A percentile compares a stretch with the other conserved stretches of the same genome.
Conservation (phyloP, 2,113 vertebrate genomes). For the Isurus oxyrinchus region DNA sequence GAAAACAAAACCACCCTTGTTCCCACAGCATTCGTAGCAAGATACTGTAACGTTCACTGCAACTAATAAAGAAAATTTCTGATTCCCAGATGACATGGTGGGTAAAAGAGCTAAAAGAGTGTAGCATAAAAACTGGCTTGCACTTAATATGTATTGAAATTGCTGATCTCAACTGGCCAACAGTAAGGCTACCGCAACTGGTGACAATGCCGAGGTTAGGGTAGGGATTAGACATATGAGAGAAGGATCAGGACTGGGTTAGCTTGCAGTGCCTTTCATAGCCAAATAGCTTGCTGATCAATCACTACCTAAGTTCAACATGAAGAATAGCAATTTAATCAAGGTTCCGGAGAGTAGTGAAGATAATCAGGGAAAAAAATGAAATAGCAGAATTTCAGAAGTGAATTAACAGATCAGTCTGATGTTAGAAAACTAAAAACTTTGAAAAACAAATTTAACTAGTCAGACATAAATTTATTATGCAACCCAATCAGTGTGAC, state of each 20-base stretch:
- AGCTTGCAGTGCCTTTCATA: not conserved
- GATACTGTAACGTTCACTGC: constrained; percentile 41
- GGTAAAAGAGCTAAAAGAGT: not conserved
- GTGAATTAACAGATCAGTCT: not conserved
- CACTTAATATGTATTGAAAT: not conserved
- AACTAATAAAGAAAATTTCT: constrained; percentile 41
- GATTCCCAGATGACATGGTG: constrained; percentile 26
- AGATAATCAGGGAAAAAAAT: not conserved
- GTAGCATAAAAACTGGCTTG: not conserved
- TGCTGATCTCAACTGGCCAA: not conserved
- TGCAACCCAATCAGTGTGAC: not conserved
- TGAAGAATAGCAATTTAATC: not conserved
- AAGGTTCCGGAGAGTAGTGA: not conserved
- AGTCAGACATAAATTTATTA: not conserved
- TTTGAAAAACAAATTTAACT: not conserved
- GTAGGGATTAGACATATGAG: not conserved
- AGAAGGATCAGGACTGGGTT: not conserved
- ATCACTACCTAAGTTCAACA: not conserved
- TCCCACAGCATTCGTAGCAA: constrained; percentile 39
- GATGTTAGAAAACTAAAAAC: not conserved
- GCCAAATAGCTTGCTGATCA: not conserved
- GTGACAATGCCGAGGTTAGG: not conserved
- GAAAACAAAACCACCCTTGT: constrained; percentile 50
- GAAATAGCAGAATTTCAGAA: not conserved
- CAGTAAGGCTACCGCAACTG: not conserved